A percentile compares a stretch with the other conserved stretches of the same genome.
Conservation (phyloP, 2,888 invertebrate genomes). For the Rhabditoides inermis region DNA sequence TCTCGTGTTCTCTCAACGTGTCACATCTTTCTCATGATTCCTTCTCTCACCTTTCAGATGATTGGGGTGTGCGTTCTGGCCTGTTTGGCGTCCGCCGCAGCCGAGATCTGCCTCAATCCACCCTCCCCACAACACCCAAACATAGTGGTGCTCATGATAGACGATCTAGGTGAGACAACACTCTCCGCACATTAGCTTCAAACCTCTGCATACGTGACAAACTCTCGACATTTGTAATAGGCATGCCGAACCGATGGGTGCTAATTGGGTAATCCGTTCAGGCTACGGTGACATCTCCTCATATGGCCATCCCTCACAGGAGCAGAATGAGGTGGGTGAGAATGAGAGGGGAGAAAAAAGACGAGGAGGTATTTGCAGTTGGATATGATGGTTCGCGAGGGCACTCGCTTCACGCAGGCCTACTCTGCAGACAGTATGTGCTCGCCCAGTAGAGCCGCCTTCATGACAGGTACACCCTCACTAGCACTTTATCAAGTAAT, state of each 20-base stretch:
- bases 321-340: conserved; percentile 53
- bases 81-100: too few species aligned
- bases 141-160: conserved; percentile 57
- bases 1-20: too few species aligned
- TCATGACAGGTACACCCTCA: conserved; percentile 56
- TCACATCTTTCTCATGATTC: too few species aligned
- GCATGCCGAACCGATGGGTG: too few species aligned
- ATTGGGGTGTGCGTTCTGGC: too few species aligned
- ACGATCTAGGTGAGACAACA: conserved; percentile 55
- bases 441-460: conserved; percentile 57
- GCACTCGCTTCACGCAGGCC: conserved; percentile 56
- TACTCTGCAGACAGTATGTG: conserved; percentile 57
- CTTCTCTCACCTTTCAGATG: too few species aligned
- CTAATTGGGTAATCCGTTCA: conserved; percentile 4
- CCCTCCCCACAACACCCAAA: conserved; percentile 53
- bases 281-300: conserved; percentile 48
- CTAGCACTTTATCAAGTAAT: too few species aligned
- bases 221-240: too few species aligned
- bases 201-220: background rate
- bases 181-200: background rate
- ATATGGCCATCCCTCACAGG: conserved; percentile 53
- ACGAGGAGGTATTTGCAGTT: too few species aligned
- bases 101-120: conserved; percentile 4
- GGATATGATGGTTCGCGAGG: conserved; percentile 48
- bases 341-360: conserved; percentile 55